Base-by-base conservation (phyloP, 2,888 invertebrate species). In the Agonopterix alstromeriana region DNA sequence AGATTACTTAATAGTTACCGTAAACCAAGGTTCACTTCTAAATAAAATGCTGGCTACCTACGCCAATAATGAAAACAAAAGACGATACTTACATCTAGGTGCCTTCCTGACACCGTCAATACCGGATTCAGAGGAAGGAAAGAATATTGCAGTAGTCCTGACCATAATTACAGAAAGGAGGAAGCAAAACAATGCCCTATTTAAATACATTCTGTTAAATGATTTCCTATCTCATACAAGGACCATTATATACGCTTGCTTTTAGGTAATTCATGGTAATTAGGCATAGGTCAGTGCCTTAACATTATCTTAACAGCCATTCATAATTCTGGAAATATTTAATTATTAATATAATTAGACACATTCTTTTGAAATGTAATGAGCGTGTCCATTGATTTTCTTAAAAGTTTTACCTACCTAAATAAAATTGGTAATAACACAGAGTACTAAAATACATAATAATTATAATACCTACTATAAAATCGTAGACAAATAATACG, bases 251-350 rank as follows among this genome's bases (percentile, higher is more conserved):
- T 56, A 55, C 42, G 41, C 10, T 43, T 46, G 49, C 46, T 47
- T 45, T 42, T 43, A 27, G 43, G 51, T 53, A 57, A 54, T 59
- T 58, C 65, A 27, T 53, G 50, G 43, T 70, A 69, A 70, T 69
- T 65, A 66, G 59, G 63, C 54, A 52, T 66, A 78, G 83, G 83
- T 83, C 83, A 83, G 68, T 82, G 77, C 60, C 76, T 63, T 53
- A 35, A 70, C 79, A 74, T 77, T 77, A 27, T 27, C 27, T 27
- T 27, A 27, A 27, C 27, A 27, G 27, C 7, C 27, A 27, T 27
- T 27, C 27, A 27, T 27, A 27, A 27, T 27, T 27, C 27, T 27
- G 27, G 27, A 27, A 27, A 27, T 27, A 1, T 27, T 27, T 27
- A 27, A 27, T 27, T 27, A 27, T 27, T 27, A 27, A 27, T 27